Percentiles rank a stretch among this genome's conserved stretches.
phyloP scores from a whole-genome alignment of 2,113 vertebrate genomes.

The Tringa solitaria region DNA sequence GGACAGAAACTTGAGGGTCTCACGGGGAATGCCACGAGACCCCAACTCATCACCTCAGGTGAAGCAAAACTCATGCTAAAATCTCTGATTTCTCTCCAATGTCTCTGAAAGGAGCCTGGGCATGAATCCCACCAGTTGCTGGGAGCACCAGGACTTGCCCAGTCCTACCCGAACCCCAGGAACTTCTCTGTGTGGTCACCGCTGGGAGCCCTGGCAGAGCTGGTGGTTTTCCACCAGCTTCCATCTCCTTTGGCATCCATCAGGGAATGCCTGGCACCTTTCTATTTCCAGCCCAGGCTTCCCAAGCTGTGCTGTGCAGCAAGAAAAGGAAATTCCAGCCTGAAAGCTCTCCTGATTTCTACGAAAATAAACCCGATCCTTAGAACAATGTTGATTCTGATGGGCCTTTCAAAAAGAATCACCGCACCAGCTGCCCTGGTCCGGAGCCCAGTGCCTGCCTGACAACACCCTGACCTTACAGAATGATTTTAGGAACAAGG shows the following conservation, averaged over 20 bases:
- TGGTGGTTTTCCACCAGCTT: background rate
- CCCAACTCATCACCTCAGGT: background rate
- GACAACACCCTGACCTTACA: background rate
- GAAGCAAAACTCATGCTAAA: background rate
- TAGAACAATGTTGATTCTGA: background rate
- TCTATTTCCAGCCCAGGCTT: background rate
- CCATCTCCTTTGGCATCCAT: rapidly evolving
- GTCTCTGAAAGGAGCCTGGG: background rate
- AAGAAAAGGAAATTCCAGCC: background rate
- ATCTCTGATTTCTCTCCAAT: background rate
- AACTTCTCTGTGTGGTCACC: background rate
- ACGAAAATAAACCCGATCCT: background rate
- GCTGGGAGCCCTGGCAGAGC: background rate
- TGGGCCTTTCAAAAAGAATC: background rate
- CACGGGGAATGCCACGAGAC: rapidly evolving
- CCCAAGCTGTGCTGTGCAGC: background rate
- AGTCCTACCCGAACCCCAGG: background rate
- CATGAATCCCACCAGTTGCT: background rate
- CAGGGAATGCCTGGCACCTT: background rate
- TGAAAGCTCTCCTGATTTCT: background rate
- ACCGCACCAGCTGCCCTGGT: rapidly evolving
- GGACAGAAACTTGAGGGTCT: background rate
- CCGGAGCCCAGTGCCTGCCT: no score
- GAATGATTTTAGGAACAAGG: background rate
- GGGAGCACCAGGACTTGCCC: background rate